A percentile compares a stretch with the other conserved stretches of the same genome.
phyloP scores from a whole-genome alignment of 1,140 invertebrate species.

The Hydropsyche tenuis region DNA sequence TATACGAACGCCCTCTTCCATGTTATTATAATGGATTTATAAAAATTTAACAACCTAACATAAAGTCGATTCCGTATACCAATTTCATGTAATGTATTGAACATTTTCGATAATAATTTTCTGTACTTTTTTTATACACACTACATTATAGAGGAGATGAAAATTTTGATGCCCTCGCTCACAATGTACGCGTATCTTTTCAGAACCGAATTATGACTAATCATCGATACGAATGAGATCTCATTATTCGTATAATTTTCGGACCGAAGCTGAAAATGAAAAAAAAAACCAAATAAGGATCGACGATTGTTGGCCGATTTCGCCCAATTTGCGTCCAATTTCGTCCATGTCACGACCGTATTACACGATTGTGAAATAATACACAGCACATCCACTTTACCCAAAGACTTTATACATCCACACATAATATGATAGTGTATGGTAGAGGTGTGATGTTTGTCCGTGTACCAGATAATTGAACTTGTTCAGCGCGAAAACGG shows the following conservation, averaged over 20 bases:
- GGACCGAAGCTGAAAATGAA: too few relatives aligned
- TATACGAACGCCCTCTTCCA: slow-evolving; percentile 6
- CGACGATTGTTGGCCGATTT: too few relatives aligned
- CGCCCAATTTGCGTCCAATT: background rate
- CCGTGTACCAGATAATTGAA: slow-evolving; percentile 23
- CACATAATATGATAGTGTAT: too few relatives aligned
- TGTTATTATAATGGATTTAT: slow-evolving; percentile 14
- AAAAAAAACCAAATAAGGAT: too few relatives aligned
- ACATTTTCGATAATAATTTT: too few relatives aligned
- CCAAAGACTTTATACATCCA: background rate
- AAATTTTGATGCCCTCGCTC: too few relatives aligned
- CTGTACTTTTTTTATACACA: too few relatives aligned
- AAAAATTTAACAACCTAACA: background rate
- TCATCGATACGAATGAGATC: too few relatives aligned
- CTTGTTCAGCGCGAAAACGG: slow-evolving; percentile 27
- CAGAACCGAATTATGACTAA: too few relatives aligned
- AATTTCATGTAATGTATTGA: background rate
- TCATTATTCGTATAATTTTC: too few relatives aligned
- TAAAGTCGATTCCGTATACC: background rate
- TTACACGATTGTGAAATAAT: slow-evolving; percentile 11
- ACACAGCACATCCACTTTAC: background rate
- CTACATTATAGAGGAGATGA: too few relatives aligned
- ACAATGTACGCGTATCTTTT: too few relatives aligned
- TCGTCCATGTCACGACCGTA: background rate
- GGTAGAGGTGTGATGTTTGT: background rate